Conservation (phyloP, 2,888 invertebrate species). For the Rotaria socialis region DNA sequence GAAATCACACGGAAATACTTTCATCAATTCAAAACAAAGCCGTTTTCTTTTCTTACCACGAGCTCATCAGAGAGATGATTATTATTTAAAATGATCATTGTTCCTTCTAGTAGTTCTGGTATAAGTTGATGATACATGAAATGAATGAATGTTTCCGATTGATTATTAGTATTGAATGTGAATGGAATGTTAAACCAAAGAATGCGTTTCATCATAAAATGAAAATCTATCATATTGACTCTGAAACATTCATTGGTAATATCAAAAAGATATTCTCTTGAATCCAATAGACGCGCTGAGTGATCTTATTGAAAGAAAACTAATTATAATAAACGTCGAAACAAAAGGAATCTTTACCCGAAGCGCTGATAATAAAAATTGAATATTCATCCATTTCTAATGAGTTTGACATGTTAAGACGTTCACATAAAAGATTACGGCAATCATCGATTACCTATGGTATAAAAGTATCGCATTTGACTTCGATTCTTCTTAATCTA, state of each 20-base stretch:
- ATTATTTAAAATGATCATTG: slow-evolving; percentile 75
- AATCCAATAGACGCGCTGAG: slow-evolving; percentile 80
- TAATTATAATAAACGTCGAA: not conserved
- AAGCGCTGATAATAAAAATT: slow-evolving; percentile 82
- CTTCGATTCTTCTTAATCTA: no score
- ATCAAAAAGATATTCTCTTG: slow-evolving; percentile 89
- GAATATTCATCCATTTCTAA: slow-evolving; percentile 94
- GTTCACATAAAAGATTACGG: slow-evolving; percentile 67
- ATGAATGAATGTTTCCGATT: slow-evolving; percentile 79
- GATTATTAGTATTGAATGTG: slow-evolving; percentile 55
- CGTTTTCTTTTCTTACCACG: slow-evolving; percentile 52
- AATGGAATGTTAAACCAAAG: slow-evolving; percentile 66
- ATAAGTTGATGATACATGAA: slow-evolving; percentile 87
- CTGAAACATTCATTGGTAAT: slow-evolving; percentile 83
- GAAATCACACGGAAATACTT: not conserved
- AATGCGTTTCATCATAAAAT: slow-evolving; percentile 91
- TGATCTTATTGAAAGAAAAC: slow-evolving; percentile 48
- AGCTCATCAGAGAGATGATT: slow-evolving; percentile 65
- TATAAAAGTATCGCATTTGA: not conserved
- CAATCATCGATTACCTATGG: slow-evolving; percentile 64
- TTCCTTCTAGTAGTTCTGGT: slow-evolving; percentile 89
- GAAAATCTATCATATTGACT: slow-evolving; percentile 69
- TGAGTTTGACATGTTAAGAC: slow-evolving; percentile 65
- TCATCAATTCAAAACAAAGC: not conserved
- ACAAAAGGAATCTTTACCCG: slow-evolving; percentile 65